Percentiles rank a stretch among this genome's conserved stretches.
phyloP scores from a whole-genome alignment of 2,888 invertebrate species.

The Malachius bipustulatus region DNA sequence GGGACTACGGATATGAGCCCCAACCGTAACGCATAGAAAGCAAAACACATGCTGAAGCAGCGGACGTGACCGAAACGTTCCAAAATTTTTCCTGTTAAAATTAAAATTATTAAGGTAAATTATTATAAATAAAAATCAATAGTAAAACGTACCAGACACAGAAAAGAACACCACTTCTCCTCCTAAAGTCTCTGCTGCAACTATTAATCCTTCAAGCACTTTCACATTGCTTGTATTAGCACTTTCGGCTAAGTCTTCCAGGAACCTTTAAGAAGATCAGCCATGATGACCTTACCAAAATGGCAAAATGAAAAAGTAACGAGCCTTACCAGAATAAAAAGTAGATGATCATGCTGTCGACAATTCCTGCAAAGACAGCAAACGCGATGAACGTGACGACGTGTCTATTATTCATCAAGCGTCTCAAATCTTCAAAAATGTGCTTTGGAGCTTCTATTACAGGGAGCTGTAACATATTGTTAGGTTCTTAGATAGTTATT shows the following conservation, averaged over 20 bases:
- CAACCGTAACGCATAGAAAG: conserved; percentile 64
- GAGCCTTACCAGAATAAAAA: conserved; percentile 70
- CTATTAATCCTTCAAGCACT: conserved; percentile 64
- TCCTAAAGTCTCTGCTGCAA: conserved; percentile 66
- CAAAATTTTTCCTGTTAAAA: conserved; percentile 57
- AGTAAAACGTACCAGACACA: conserved; percentile 44
- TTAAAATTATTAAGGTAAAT: background rate
- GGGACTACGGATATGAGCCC: conserved; percentile 62
- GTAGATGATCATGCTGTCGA: conserved; percentile 71
- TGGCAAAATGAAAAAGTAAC: too few species aligned
- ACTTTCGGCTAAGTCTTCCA: conserved; percentile 59
- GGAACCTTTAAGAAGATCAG: conserved; percentile 53
- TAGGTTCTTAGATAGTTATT: conserved; percentile 2
- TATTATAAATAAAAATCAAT: background rate
- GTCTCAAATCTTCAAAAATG: conserved; percentile 53
- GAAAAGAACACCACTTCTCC: conserved; percentile 71
- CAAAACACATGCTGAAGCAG: conserved; percentile 64
- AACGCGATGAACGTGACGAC: conserved; percentile 60
- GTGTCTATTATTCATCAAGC: conserved; percentile 48
- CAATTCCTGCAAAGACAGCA: conserved; percentile 61
- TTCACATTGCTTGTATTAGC: conserved; percentile 56
- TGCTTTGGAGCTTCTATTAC: conserved; percentile 53
- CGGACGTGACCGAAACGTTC: conserved; percentile 65
- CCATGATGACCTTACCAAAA: too few species aligned
- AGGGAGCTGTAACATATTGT: conserved; percentile 47